phyloP scores from a whole-genome alignment of 1,140 invertebrate genomes.

The Bursaphelenchus mucronatus region DNA sequence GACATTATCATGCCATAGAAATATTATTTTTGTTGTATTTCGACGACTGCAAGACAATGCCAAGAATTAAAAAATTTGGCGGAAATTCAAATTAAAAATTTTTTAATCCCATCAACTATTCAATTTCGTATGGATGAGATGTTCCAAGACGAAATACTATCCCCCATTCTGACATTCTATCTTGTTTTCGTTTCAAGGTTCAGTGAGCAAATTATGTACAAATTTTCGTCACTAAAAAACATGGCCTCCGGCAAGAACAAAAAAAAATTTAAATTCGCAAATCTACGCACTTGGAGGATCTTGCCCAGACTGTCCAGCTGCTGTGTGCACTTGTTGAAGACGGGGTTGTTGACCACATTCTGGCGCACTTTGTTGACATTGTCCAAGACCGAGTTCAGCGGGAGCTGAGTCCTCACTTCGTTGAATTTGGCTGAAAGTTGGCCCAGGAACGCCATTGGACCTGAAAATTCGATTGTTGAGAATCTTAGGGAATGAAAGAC shows the following conservation, averaged over 20 bases:
- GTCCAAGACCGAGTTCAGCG: constrained; percentile 36
- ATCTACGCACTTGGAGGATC: constrained; percentile 42
- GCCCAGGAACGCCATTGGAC: constrained; percentile 42
- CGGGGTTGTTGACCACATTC: constrained; percentile 34
- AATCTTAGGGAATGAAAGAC: no score
- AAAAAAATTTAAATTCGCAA: background rate
- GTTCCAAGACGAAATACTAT: no score
- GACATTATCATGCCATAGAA: no score
- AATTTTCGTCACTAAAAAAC: background rate
- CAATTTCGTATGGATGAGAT: no score
- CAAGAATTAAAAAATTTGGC: background rate
- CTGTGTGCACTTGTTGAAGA: constrained; percentile 48
- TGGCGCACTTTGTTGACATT: constrained; percentile 50
- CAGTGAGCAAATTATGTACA: no score
- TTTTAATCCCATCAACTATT: no score
- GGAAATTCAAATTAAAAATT: no score
- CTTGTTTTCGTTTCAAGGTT: no score
- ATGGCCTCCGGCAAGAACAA: background rate
- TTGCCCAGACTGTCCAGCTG: constrained; percentile 54
- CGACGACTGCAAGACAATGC: background rate
- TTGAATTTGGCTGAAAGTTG: constrained; percentile 42
- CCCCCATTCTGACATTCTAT: no score
- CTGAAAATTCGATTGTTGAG: no score
- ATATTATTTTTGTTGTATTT: no score
- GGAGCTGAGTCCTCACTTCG: constrained; percentile 45